Percentiles rank a stretch among this genome's conserved stretches.
Evolutionary conservation across 2,888 invertebrate species (phyloP).

Genomic region (Volucella inflata): DNA sequence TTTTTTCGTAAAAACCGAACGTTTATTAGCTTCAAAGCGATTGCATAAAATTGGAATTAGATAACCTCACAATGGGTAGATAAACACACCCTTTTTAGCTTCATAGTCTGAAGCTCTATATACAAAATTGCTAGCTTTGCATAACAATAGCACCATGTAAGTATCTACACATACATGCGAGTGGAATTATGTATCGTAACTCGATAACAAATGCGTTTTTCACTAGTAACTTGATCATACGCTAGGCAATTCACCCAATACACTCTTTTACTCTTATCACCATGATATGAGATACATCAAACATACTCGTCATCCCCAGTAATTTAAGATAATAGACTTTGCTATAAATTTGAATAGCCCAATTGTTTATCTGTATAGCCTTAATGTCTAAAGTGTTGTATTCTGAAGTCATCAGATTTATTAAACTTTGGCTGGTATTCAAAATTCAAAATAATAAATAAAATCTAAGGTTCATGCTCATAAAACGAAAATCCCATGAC

Average conservation of each 20-base stretch:
- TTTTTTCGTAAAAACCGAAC: not conserved
- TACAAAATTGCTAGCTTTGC: slow-evolving; percentile 34
- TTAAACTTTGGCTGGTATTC: too few relatives aligned
- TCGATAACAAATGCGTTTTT: slow-evolving; percentile 31
- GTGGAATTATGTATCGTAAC: not conserved
- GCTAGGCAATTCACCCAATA: slow-evolving; percentile 49
- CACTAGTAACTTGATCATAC: slow-evolving; percentile 67
- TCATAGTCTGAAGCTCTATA: slow-evolving; percentile 11
- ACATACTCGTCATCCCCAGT: too few relatives aligned
- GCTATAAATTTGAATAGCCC: too few relatives aligned
- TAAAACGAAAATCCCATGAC: too few relatives aligned
- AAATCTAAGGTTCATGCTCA: too few relatives aligned
- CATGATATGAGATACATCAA: too few relatives aligned
- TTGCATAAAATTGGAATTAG: slow-evolving; percentile 7
- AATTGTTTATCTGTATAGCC: too few relatives aligned
- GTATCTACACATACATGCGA: not conserved
- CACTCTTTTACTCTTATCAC: slow-evolving; percentile 32
- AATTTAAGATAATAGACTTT: too few relatives aligned
- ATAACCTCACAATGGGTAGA: slow-evolving; percentile 7
- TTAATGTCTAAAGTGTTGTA: too few relatives aligned
- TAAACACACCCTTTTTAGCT: slow-evolving; percentile 21
- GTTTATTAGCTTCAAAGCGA: too few relatives aligned
- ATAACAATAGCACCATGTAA: slow-evolving; percentile 42
- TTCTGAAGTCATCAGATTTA: too few relatives aligned
- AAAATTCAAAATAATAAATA: too few relatives aligned